Percentiles rank a stretch among this genome's conserved stretches.
Conservation (phyloP, 2,888 invertebrate genomes). For the Ophonus ardosiacus region DNA sequence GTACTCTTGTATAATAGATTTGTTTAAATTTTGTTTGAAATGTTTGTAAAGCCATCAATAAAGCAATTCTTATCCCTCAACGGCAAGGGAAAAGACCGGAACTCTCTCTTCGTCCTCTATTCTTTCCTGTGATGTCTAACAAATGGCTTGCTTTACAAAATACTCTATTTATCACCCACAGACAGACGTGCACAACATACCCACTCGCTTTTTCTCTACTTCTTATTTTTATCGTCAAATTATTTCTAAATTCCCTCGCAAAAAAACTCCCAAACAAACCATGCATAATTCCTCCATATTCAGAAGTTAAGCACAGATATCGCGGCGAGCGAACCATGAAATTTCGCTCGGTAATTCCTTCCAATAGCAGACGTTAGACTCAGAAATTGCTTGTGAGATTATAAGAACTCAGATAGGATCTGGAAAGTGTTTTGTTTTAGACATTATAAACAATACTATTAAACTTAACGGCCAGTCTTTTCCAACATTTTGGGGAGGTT, state of each 20-base stretch:
- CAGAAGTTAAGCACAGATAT: not conserved
- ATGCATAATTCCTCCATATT: slow-evolving; percentile 27
- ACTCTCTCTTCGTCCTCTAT: not conserved
- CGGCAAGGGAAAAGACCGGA: not conserved
- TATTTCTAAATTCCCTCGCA: slow-evolving; percentile 26
- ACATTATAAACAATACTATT: not conserved
- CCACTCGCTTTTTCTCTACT: not conserved
- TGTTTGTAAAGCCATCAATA: not conserved
- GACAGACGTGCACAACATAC: slow-evolving; percentile 24
- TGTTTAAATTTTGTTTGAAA: no score
- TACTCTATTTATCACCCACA: slow-evolving; percentile 45
- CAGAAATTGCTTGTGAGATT: not conserved
- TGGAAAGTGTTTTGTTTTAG: not conserved
- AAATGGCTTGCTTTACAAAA: slow-evolving; percentile 46
- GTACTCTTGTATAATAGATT: no score
- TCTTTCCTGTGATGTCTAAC: not conserved
- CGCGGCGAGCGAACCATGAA: not conserved
- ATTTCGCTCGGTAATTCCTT: slow-evolving; percentile 11
- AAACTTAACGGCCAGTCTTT: not conserved
- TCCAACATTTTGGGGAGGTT: not conserved
- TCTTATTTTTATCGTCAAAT: slow-evolving; percentile 41
- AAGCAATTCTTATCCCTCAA: not conserved
- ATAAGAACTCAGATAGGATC: not conserved
- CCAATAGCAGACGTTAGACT: not conserved
- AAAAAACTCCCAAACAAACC: slow-evolving; percentile 12